Conservation (phyloP, 2,797 vertebrate species). For the Sebastes melanostomus region DNA sequence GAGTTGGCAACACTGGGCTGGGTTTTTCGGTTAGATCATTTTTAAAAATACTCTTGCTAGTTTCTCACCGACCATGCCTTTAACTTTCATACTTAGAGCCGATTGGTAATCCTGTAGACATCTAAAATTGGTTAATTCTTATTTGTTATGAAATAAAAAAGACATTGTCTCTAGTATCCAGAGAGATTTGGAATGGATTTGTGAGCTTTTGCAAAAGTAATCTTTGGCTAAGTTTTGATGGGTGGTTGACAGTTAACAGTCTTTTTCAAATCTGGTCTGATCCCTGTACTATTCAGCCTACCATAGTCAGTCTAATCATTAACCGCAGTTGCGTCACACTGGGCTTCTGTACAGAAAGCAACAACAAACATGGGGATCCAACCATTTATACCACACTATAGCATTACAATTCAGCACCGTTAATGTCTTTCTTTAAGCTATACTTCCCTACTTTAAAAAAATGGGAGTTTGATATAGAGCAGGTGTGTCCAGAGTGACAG, state of each 20-base stretch:
- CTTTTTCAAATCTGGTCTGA: background rate
- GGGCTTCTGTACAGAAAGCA: background rate
- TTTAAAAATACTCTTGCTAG: too few species aligned
- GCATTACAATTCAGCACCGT: background rate
- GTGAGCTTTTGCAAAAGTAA: background rate
- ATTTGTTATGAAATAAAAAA: background rate
- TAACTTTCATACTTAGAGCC: background rate
- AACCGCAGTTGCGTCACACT: background rate
- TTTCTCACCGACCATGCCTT: too few species aligned
- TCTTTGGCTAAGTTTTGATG: background rate
- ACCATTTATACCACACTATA: background rate
- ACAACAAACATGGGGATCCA: background rate
- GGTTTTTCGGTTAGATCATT: too few species aligned
- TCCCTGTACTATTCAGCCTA: background rate
- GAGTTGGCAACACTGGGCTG: too few species aligned
- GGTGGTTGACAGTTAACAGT: background rate
- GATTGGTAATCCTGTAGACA: background rate
- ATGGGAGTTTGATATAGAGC: background rate
- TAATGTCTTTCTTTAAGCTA: background rate
- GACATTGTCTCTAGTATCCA: background rate
- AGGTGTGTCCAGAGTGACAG: background rate
- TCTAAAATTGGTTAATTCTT: background rate
- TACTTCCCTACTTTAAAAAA: background rate
- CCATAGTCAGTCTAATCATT: background rate
- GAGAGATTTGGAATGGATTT: background rate